Evolutionary conservation across 2,797 vertebrate genomes (phyloP).

Genomic region (Ctenopoma kingsleyae): DNA sequence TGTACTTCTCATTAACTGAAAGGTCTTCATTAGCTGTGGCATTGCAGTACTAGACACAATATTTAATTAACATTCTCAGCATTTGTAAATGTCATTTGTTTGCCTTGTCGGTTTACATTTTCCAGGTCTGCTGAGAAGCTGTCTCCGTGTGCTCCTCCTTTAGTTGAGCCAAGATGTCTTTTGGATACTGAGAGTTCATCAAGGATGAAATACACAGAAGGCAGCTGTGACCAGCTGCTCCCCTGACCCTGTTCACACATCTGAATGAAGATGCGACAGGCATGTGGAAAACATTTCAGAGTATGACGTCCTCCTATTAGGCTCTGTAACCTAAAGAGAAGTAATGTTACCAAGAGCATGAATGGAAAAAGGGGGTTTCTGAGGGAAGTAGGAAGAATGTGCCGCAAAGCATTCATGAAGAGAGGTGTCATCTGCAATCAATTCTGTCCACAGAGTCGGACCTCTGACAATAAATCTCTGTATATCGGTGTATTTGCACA

Average conservation of each 20-base stretch:
- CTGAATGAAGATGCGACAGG: conserved; percentile 61
- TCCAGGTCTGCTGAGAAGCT: conserved; percentile 53
- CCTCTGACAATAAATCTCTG: conserved; percentile 51
- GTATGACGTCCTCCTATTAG: conserved; percentile 50
- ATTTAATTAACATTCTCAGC: conserved; percentile 81
- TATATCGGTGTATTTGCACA: conserved; percentile 37
- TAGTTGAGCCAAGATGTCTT: conserved; percentile 54
- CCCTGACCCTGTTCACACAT: conserved; percentile 56
- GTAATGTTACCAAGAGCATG: conserved; percentile 52
- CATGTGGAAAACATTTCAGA: conserved; percentile 69
- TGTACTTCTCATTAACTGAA: conserved; percentile 77
- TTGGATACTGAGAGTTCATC: conserved; percentile 48
- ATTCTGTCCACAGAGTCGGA: conserved; percentile 51
- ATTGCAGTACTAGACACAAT: conserved; percentile 62
- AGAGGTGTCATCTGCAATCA: conserved; percentile 68
- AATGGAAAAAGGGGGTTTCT: conserved; percentile 57
- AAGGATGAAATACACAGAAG: conserved; percentile 54
- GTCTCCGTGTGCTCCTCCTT: conserved; percentile 32
- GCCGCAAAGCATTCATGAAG: conserved; percentile 36
- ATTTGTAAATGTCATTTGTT: conserved; percentile 79
- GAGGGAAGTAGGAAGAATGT: conserved; percentile 57
- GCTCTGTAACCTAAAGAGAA: conserved; percentile 39
- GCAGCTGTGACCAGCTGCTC: conserved; percentile 35
- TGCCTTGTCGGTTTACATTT: conserved; percentile 80
- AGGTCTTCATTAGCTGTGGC: conserved; percentile 77